Evolutionary conservation across 2,113 vertebrate species (phyloP).

Genomic region (Leucosticte australis): DNA sequence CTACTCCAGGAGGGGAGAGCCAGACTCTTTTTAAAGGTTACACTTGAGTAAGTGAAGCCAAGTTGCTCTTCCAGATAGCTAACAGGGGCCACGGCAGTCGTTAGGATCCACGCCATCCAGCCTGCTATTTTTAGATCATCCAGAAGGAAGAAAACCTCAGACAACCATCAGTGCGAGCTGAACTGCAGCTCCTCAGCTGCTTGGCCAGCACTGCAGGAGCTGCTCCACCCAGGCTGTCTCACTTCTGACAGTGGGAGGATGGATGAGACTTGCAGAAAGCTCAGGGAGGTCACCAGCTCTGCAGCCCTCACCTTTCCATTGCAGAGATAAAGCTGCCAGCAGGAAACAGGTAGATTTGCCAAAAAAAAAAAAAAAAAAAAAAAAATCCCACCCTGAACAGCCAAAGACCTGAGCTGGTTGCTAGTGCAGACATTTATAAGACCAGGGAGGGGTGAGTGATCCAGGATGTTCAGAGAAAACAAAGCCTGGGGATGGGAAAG

Average conservation of each 20-base stretch:
- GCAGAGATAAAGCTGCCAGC: neutral
- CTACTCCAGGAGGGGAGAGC: neutral
- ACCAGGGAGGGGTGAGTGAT: neutral
- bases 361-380: no score
- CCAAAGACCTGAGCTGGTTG: neutral
- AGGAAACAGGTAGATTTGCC: neutral
- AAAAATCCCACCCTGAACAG: neutral
- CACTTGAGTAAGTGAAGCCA: neutral
- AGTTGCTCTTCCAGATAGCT: slow-evolving; percentile 27
- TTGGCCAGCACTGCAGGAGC: neutral
- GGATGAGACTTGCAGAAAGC: neutral
- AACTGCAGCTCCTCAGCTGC: slow-evolving; percentile 21
- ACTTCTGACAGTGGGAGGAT: neutral
- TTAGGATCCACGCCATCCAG: slow-evolving; percentile 38
- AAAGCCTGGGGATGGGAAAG: neutral
- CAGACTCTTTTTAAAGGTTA: neutral
- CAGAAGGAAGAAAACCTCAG: slow-evolving; percentile 65
- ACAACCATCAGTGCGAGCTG: slow-evolving; percentile 3
- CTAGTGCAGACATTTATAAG: neutral
- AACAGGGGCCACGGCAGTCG: neutral
- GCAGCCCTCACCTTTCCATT: neutral
- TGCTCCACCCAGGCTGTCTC: neutral
- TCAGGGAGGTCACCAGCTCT: neutral
- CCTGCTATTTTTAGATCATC: slow-evolving; percentile 67
- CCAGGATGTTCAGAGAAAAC: neutral